Evolutionary conservation across 2,888 invertebrate genomes (phyloP).

Genomic region (Amphiduros pacificus): DNA sequence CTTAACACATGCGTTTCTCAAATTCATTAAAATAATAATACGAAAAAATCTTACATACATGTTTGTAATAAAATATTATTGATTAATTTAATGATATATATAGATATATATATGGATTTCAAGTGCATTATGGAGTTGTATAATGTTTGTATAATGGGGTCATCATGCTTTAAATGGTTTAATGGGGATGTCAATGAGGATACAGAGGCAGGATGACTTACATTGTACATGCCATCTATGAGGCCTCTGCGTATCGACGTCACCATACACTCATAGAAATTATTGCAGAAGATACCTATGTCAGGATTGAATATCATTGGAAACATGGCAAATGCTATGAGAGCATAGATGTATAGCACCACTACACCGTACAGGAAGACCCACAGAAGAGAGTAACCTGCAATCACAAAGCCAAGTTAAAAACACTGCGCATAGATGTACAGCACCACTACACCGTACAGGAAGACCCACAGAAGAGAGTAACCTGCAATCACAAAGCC

Average conservation of each 20-base stretch:
- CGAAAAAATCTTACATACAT: too few relatives aligned
- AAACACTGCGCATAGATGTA: constrained; percentile 47
- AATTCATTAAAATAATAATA: too few relatives aligned
- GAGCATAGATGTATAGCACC: constrained; percentile 50
- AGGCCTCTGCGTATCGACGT: constrained; percentile 53
- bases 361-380: constrained; percentile 48
- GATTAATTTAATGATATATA: too few relatives aligned
- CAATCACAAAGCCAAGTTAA: too few relatives aligned
- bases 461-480: constrained; percentile 49
- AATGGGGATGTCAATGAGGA: too few relatives aligned
- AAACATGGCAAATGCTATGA: constrained; percentile 48
- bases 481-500: constrained; percentile 47
- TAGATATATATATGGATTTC: too few relatives aligned
- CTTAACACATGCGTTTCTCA: too few relatives aligned
- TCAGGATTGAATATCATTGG: constrained; percentile 33
- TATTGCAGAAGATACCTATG: constrained; percentile 42
- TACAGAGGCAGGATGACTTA: too few relatives aligned
- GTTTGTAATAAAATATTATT: too few relatives aligned
- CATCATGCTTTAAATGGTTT: too few relatives aligned
- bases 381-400: constrained; percentile 51
- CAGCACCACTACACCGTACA: constrained; percentile 47
- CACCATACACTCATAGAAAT: constrained; percentile 50
- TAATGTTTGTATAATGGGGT: too few relatives aligned
- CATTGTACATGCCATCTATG: constrained; percentile 38
- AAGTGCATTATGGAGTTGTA: too few relatives aligned